Evolutionary conservation across 1,140 invertebrate genomes (phyloP), one percentile per base, ranked within the genome.

Genomic region (Cyphomyrmex costatus): DNA sequence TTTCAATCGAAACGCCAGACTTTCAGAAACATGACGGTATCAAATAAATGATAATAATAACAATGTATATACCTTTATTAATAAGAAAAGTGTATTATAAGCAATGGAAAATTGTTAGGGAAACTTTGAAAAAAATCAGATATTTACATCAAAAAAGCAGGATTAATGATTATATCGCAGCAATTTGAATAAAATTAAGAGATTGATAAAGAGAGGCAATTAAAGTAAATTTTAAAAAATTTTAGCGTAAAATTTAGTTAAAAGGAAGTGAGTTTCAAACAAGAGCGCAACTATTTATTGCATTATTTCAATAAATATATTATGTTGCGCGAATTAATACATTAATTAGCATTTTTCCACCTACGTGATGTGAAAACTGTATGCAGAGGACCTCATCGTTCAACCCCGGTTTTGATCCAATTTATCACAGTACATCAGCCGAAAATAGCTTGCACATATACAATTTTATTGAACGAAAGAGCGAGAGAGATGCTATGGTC

Each of bases 371-470:
- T 21, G 33, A 61, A 46, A 82, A 46, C 42, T 30, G 61, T 56
- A 19, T 33, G 33, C 21, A 60, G n/a, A 53, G 27, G 6, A 49
- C 14, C 53, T n/a, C 53, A 60, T 83, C 68, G 7, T 83, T 60
- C 36, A 46, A 51, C 51, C 51, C 19, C 19, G 36, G n/a, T 74
- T 68, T 68, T 24, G 6, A 46, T 73, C 56, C 68, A 73, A 83
- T 73, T 83, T 60, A 73, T 73, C 58, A 73, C 12, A 46, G 14
- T 60, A 60, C n/a, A 73, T 61, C 21, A 74, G 3, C 24, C 79
- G 27, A 73, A 74, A 83, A 73, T 83, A 83, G 56, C 53, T 73
- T 71, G 16, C 73, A 71, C 36, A 46, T 30, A 56, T 42, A 70
- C 33, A n/a, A 82, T 33, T 82, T 82, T 83, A 83, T 83, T 30